These are phyloP conservation scores for Clunio marinus DNA, from an alignment of 2,888 invertebrate genomes.

Conservation along the genomic window DNA sequence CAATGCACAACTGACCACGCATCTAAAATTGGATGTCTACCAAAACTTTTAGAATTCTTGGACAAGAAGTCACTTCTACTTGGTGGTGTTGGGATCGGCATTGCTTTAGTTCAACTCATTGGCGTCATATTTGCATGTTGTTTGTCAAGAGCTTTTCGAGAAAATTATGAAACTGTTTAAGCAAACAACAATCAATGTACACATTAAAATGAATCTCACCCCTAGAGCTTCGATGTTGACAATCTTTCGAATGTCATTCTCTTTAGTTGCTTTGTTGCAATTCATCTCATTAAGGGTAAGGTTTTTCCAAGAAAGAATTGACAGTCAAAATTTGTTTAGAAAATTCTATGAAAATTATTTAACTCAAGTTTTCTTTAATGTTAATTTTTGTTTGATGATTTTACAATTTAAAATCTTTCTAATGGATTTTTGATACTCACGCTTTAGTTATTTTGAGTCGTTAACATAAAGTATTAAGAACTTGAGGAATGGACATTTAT, in stretches of 20 bases:
- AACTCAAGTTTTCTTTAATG: too few relatives aligned
- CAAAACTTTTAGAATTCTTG: slow-evolving; percentile 60
- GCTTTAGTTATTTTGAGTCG: too few relatives aligned
- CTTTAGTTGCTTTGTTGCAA: not conserved
- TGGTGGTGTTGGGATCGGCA: slow-evolving; percentile 77
- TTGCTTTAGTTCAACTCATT: slow-evolving; percentile 85
- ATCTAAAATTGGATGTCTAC: slow-evolving; percentile 62
- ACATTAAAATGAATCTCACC: too few relatives aligned
- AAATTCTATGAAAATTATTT: too few relatives aligned
- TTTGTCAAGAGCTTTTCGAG: slow-evolving; percentile 85
- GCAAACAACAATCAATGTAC: not conserved
- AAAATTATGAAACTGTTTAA: slow-evolving; percentile 85
- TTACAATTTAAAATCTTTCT: too few relatives aligned
- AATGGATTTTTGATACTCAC: too few relatives aligned
- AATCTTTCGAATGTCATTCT: not conserved
- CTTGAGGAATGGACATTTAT: too few relatives aligned
- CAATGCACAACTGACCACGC: slow-evolving; percentile 53
- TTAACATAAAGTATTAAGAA: too few relatives aligned
- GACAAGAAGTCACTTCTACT: slow-evolving; percentile 69
- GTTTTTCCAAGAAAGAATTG: too few relatives aligned
- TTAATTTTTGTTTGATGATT: too few relatives aligned
- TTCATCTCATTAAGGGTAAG: not conserved
- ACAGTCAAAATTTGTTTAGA: too few relatives aligned
- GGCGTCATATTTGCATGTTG: slow-evolving; percentile 91
- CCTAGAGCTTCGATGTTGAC: slow-evolving; percentile 11